Conservation (phyloP, 2,797 vertebrate species). For the Pseudochirops cupreus region DNA sequence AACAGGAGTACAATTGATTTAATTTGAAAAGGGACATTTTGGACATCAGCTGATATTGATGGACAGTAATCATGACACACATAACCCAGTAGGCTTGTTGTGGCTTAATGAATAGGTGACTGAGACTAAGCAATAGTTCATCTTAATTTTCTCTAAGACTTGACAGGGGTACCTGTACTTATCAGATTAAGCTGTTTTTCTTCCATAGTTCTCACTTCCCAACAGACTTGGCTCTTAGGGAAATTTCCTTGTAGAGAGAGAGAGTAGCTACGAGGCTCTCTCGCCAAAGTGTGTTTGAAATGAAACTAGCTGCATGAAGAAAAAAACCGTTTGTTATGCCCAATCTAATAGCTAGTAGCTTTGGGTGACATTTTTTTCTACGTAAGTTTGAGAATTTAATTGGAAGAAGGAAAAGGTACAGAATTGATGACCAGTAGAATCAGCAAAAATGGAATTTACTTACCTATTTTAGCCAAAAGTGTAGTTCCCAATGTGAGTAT, state of each 20-base stretch:
- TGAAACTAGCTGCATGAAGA: background rate
- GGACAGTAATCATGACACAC: background rate
- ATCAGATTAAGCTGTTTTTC: conserved; percentile 2
- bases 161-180: background rate
- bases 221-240: conserved; percentile 7
- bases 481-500: conserved; percentile 37
- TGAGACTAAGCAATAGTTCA: conserved; percentile 9
- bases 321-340: background rate
- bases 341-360: background rate
- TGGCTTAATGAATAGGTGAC: conserved; percentile 6
- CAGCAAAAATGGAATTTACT: background rate
- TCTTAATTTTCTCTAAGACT: background rate
- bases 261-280: background rate
- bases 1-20: background rate
- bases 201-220: conserved; percentile 23
- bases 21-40: conserved; percentile 17
- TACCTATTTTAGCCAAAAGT: conserved; percentile 9
- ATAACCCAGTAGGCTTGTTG: background rate
- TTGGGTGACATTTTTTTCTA: background rate
- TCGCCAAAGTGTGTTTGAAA: background rate
- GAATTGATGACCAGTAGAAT: background rate
- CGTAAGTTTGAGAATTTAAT: background rate
- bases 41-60: background rate
- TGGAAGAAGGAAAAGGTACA: background rate
- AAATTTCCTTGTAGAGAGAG: conserved; percentile 13